Conservation (phyloP, 2,113 vertebrate genomes). For the Centrocercus urophasianus region DNA sequence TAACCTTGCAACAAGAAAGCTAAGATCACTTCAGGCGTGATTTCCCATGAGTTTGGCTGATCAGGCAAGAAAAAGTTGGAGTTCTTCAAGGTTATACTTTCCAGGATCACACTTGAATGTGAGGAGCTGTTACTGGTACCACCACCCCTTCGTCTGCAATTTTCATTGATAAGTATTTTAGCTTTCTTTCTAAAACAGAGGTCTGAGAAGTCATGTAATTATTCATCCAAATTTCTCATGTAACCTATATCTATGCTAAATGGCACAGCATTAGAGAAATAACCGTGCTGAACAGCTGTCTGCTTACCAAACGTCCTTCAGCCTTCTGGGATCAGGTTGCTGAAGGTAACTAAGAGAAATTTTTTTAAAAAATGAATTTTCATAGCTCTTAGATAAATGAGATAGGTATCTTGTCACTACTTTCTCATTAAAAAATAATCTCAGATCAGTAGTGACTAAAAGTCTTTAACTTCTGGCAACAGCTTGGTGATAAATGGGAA, state of each 20-base stretch:
- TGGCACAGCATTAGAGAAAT: background rate
- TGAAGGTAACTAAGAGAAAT: background rate
- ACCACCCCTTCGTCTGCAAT: background rate
- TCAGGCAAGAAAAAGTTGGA: background rate
- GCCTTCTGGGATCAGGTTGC: background rate
- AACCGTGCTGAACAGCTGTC: background rate
- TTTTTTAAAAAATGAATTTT: background rate
- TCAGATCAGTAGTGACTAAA: background rate
- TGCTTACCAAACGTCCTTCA: background rate
- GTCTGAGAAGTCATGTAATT: background rate
- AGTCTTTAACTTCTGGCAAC: conserved; percentile 11
- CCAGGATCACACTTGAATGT: background rate
- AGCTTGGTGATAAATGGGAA: background rate
- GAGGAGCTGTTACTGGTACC: background rate
- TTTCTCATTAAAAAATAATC: background rate
- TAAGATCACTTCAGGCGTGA: background rate
- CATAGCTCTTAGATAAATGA: background rate
- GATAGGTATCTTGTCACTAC: background rate
- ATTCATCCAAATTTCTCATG: background rate
- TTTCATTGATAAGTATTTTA: background rate
- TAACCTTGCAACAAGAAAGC: background rate
- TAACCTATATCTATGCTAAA: background rate
- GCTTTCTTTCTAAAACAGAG: background rate
- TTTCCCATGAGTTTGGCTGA: background rate
- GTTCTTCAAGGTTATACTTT: background rate